Base-by-base conservation (phyloP, 2,113 vertebrate genomes). In the Prietella phreatophila region DNA sequence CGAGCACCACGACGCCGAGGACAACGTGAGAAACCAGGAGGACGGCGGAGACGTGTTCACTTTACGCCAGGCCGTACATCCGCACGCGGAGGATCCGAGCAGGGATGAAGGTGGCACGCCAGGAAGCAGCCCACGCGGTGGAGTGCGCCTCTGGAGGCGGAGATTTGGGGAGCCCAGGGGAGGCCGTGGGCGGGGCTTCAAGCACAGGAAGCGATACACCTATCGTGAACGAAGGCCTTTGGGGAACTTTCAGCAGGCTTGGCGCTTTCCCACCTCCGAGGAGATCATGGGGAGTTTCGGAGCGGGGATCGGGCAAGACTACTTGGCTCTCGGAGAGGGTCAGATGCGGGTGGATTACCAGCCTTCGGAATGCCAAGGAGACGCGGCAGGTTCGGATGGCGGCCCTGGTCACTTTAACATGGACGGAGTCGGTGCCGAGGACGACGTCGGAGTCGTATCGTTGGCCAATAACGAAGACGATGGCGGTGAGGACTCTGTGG, bases 401-500 rank as follows among this genome's bases (percentile, higher is more conserved):
- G 87, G 86, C 65, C 76, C 93, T 22, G 89, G 85, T 14, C 94
- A 93, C 84, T 95, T 92, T 13, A 79, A 89, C 3, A 65, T 95
- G 85, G 94, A 94, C 1, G 94, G 94, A 42, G 86, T 93, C 0
- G 47, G 73, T 2, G 50, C 89, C 0, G 94, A 93, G 30, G 94
- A 96, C 20, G 93, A 93, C 2, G 94, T 95, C 0, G 92, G 90
- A 27, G 15, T 95, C 71, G 81, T 91, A 0, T 17, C 85, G 4
- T 90, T 92, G 0, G 91, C 91, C 15, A 65, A 93, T 15, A 88
- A 85, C 6, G 83, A 89, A 22, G 93, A 91, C 0, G 92, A 94
- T n/a, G 90, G 92, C 1, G 95, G 93, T 25, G 95, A 95, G 0
- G 94, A 95, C 88, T 95, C 95, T 1, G 88, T 95, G 0, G 95